Conservation (phyloP, 1,140 invertebrate species). For the Colletes gigas region DNA sequence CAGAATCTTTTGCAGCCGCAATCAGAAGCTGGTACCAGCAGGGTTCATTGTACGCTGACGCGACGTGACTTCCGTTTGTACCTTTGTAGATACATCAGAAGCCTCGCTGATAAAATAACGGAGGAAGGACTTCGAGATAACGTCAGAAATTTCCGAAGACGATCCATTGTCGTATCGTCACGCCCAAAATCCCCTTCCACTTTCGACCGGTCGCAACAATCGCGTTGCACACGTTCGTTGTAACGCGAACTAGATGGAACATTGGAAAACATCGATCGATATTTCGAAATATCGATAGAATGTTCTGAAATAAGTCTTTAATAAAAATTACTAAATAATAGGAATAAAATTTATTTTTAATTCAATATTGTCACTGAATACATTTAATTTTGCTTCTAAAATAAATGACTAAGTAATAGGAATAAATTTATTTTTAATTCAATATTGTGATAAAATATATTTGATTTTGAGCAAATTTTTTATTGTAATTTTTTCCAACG, state of each 20-base stretch:
- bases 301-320: too few relatives aligned
- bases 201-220: too few relatives aligned
- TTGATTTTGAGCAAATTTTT: too few relatives aligned
- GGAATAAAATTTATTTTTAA: too few relatives aligned
- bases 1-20: constrained; percentile 7
- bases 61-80: constrained; percentile 47
- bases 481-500: too few relatives aligned
- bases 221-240: background rate
- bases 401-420: too few relatives aligned
- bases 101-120: constrained; percentile 37
- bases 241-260: background rate
- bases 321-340: too few relatives aligned
- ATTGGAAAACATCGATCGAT: background rate
- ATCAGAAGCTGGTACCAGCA: constrained; percentile 35
- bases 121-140: constrained; percentile 32
- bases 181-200: constrained; percentile 10
- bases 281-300: background rate
- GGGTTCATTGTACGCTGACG: constrained; percentile 37
- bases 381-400: too few relatives aligned
- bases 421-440: too few relatives aligned
- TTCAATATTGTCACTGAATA: too few relatives aligned
- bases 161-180: constrained; percentile 19
- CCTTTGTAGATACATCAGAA: constrained; percentile 35
- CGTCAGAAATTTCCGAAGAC: constrained; percentile 44
- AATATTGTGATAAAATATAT: too few relatives aligned